These are phyloP conservation scores for Hippopotamus amphibius DNA, from an alignment of 2,113 vertebrate genomes.

Conservation along the genomic window DNA sequence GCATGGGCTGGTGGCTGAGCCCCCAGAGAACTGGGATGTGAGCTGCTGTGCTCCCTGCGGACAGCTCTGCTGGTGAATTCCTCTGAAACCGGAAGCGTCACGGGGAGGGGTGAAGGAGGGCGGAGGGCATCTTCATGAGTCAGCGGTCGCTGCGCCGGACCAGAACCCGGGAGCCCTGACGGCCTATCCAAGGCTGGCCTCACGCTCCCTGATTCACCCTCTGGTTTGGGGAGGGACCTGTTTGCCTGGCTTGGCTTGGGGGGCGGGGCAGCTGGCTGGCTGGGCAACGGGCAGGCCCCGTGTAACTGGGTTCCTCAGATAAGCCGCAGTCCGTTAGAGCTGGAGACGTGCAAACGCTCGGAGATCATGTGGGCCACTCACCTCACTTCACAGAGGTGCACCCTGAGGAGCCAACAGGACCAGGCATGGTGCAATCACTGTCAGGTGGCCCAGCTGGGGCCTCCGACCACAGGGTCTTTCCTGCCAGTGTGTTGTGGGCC, in stretches of 20 bases:
- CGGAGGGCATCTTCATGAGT: background rate
- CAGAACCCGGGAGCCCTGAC: background rate
- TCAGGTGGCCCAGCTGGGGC: background rate
- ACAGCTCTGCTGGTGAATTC: background rate
- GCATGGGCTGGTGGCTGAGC: background rate
- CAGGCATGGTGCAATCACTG: background rate
- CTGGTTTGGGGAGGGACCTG: background rate
- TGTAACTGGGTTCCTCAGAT: background rate
- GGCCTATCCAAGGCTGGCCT: background rate
- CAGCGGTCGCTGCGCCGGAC: background rate
- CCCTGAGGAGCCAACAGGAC: background rate
- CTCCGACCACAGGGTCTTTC: background rate
- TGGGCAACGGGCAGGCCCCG: background rate
- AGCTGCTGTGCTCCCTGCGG: background rate
- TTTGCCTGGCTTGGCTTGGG: background rate
- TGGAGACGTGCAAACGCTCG: background rate
- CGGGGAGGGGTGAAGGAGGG: background rate
- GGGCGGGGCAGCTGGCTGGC: background rate
- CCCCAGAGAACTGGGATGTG: background rate
- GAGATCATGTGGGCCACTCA: background rate
- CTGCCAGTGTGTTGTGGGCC: background rate
- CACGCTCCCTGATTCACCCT: background rate
- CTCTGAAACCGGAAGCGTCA: background rate
- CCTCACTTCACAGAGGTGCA: background rate
- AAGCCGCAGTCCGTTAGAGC: background rate